Conservation (phyloP, 2,888 invertebrate genomes). For the Silvanus unidentatus region DNA sequence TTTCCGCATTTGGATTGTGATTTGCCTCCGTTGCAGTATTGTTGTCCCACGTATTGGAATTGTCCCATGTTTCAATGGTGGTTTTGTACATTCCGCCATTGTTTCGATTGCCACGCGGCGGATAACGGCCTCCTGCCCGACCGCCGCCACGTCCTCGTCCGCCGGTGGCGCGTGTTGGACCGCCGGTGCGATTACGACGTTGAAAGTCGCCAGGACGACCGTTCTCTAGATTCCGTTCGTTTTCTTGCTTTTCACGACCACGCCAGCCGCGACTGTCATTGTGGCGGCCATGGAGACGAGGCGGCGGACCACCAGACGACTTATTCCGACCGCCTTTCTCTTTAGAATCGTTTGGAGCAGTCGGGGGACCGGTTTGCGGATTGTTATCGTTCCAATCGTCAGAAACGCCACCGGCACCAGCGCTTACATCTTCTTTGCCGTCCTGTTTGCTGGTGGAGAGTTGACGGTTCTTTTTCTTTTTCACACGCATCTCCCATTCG, state of each 20-base stretch:
- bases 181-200: conserved; percentile 40
- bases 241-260: conserved; percentile 41
- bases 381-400: conserved; percentile 37
- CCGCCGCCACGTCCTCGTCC: conserved; percentile 41
- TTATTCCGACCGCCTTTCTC: conserved; percentile 15
- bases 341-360: neutral
- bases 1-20: conserved; percentile 37
- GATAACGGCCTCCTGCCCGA: conserved; percentile 41
- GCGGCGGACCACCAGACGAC: conserved; percentile 41
- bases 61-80: conserved; percentile 56
- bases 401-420: conserved; percentile 11
- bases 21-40: conserved; percentile 27
- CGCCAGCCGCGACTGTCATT: conserved; percentile 44
- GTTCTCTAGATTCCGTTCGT: conserved; percentile 41
- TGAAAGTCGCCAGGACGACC: conserved; percentile 23
- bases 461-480: conserved; percentile 82
- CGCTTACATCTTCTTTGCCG: conserved; percentile 23
- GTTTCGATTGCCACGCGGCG: conserved; percentile 44
- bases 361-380: conserved; percentile 3
- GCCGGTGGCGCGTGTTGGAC: conserved; percentile 47
- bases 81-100: conserved; percentile 37
- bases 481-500: conserved; percentile 74
- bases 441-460: conserved; percentile 47
- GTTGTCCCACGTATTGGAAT: conserved; percentile 45
- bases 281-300: conserved; percentile 51